These are phyloP conservation scores for Cebidichthys violaceus DNA, from an alignment of 2,113 vertebrate genomes.

Conservation along the genomic window DNA sequence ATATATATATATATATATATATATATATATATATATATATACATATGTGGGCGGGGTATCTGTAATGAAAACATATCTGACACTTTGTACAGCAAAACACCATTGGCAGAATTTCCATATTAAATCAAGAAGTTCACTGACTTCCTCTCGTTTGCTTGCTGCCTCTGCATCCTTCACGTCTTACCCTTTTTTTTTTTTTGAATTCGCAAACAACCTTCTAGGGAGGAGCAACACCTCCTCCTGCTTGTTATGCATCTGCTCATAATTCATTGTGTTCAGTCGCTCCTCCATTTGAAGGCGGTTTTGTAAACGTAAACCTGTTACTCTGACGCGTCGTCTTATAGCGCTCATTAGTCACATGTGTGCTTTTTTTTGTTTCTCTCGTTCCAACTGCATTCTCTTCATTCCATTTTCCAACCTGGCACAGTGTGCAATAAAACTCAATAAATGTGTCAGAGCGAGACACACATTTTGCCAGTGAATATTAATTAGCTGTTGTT, in stretches of 20 bases:
- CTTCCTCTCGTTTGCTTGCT: slow-evolving; percentile 17
- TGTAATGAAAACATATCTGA: slow-evolving; percentile 65
- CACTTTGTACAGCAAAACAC: slow-evolving; percentile 45
- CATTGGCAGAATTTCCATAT: slow-evolving; percentile 39
- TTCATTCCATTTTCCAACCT: slow-evolving; percentile 54
- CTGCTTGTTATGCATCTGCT: slow-evolving; percentile 16
- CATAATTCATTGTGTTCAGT: neutral
- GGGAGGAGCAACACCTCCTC: slow-evolving; percentile 4
- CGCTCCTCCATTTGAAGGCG: slow-evolving; percentile 17
- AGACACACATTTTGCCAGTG: slow-evolving; percentile 64
- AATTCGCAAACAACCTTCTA: slow-evolving; percentile 38
- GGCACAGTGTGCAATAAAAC: slow-evolving; percentile 49
- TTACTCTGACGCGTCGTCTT: slow-evolving; percentile 32
- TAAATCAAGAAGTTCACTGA: slow-evolving; percentile 36
- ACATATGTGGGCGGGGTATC: slow-evolving; percentile 53
- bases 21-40: too few species aligned
- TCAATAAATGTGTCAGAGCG: slow-evolving; percentile 69
- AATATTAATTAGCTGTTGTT: slow-evolving; percentile 79
- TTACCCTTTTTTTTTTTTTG: too few species aligned
- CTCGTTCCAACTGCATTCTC: slow-evolving; percentile 33
- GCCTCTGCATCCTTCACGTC: slow-evolving; percentile 13
- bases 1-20: too few species aligned
- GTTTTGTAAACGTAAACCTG: slow-evolving; percentile 36
- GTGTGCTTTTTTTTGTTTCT: slow-evolving; percentile 17
- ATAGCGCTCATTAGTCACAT: slow-evolving; percentile 14